phyloP scores from a whole-genome alignment of 2,797 vertebrate genomes.

The Rhinoraja longicauda region DNA sequence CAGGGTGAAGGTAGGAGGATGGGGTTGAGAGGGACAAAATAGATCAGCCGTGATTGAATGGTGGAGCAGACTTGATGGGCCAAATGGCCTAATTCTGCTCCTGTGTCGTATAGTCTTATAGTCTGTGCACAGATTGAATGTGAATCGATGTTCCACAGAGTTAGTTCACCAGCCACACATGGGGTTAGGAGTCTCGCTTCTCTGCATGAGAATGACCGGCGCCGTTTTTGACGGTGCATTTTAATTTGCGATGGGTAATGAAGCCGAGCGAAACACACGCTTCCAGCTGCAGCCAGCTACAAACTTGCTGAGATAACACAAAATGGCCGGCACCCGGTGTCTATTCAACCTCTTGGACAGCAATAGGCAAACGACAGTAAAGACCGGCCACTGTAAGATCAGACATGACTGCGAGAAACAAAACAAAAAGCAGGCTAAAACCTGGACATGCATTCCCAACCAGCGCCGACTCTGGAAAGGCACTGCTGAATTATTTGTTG shows the following conservation, averaged over 20 bases:
- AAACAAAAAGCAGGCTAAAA: background rate
- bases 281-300: background rate
- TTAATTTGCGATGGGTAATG: conserved; percentile 20
- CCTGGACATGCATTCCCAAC: background rate
- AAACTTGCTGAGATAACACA: background rate
- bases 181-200: background rate
- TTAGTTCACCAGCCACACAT: background rate
- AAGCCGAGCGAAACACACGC: background rate
- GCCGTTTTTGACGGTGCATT: background rate
- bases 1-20: too few relatives aligned
- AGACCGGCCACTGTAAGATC: background rate
- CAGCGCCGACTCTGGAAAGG: background rate
- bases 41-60: too few relatives aligned
- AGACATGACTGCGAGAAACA: background rate
- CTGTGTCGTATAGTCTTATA: too few relatives aligned
- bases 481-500: background rate
- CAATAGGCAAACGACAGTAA: background rate
- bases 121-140: background rate
- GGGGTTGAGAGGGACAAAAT: too few relatives aligned
- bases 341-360: background rate
- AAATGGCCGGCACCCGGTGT: background rate
- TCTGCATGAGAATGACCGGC: background rate
- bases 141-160: background rate
- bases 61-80: too few relatives aligned
- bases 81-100: too few relatives aligned